Evolutionary conservation across 1,140 invertebrate genomes (phyloP).

Genomic region (Saccostrea echinata): DNA sequence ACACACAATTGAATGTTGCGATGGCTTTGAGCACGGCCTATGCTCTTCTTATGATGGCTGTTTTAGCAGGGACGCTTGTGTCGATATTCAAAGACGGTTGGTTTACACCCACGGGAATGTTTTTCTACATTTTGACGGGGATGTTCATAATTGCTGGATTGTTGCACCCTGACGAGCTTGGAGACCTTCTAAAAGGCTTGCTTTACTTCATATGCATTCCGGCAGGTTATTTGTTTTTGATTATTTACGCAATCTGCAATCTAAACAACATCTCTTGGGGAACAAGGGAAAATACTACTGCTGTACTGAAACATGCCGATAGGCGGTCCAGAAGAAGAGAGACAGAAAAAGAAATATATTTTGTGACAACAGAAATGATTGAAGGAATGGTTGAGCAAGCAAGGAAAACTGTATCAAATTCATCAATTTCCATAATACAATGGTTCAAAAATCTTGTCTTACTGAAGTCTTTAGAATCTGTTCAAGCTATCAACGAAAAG

Average conservation of each 20-base stretch:
- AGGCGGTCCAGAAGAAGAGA: conserved; percentile 42
- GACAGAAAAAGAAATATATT: conserved; percentile 46
- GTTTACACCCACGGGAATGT: conserved; percentile 64
- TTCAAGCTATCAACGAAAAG: conserved; percentile 48
- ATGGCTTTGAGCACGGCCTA: conserved; percentile 75
- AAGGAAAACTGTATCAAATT: conserved; percentile 37
- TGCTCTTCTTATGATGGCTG: conserved; percentile 72
- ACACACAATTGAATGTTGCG: conserved; percentile 79
- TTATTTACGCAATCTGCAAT: conserved; percentile 73
- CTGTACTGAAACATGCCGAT: background rate
- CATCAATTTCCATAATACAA: conserved; percentile 45
- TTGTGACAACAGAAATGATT: conserved; percentile 38
- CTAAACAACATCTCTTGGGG: conserved; percentile 73
- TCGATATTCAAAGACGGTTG: conserved; percentile 63
- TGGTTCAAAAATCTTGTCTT: conserved; percentile 55
- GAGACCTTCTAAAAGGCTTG: conserved; percentile 67
- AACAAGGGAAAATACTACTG: conserved; percentile 64
- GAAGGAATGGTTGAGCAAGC: conserved; percentile 83
- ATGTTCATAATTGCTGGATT: conserved; percentile 68
- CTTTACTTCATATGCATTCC: conserved; percentile 73
- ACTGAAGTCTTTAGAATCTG: conserved; percentile 48
- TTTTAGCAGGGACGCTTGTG: conserved; percentile 69
- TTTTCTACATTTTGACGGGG: conserved; percentile 61
- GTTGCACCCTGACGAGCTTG: conserved; percentile 71
- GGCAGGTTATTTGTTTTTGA: conserved; percentile 70